Evolutionary conservation across 2,888 invertebrate genomes (phyloP).

Genomic region (Plagodis pulveraria): DNA sequence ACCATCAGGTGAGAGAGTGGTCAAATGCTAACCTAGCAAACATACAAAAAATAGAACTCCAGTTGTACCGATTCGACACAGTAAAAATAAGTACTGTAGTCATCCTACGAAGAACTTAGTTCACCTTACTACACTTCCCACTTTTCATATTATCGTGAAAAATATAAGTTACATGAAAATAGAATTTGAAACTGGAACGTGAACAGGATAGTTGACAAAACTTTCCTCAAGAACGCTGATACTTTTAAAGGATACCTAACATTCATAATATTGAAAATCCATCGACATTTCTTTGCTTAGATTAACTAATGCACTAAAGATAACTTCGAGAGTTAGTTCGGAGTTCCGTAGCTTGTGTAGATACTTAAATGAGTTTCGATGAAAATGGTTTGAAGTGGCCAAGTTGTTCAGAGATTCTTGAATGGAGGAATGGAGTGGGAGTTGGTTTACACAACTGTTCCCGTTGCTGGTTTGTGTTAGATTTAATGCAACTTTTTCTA

Average conservation of each 20-base stretch:
- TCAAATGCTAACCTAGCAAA: too few species aligned
- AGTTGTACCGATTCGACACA: too few species aligned
- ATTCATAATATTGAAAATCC: constrained; percentile 50
- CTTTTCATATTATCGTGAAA: constrained; percentile 18
- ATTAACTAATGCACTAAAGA: constrained; percentile 43
- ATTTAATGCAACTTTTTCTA: too few species aligned
- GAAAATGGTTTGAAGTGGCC: constrained; percentile 38
- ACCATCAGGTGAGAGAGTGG: too few species aligned
- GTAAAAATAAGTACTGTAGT: too few species aligned
- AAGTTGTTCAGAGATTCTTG: constrained; percentile 15
- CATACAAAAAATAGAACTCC: too few species aligned
- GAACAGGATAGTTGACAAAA: constrained; percentile 28
- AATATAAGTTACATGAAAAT: constrained; percentile 28
- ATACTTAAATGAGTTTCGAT: constrained; percentile 42
- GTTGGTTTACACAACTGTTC: constrained; percentile 3
- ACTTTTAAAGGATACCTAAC: constrained; percentile 30
- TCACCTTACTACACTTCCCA: constrained; percentile 6
- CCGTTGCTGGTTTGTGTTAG: constrained; percentile 47
- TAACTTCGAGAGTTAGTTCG: constrained; percentile 32
- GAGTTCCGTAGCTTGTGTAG: constrained; percentile 35
- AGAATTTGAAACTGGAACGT: constrained; percentile 25
- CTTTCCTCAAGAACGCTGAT: constrained; percentile 22
- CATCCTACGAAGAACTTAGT: not conserved
- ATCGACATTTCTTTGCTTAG: constrained; percentile 52
- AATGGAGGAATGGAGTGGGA: not conserved